Evolutionary conservation across 2,888 invertebrate genomes (phyloP), one percentile per base, ranked within the genome.

Genomic region (Camptogramma bilineatum): DNA sequence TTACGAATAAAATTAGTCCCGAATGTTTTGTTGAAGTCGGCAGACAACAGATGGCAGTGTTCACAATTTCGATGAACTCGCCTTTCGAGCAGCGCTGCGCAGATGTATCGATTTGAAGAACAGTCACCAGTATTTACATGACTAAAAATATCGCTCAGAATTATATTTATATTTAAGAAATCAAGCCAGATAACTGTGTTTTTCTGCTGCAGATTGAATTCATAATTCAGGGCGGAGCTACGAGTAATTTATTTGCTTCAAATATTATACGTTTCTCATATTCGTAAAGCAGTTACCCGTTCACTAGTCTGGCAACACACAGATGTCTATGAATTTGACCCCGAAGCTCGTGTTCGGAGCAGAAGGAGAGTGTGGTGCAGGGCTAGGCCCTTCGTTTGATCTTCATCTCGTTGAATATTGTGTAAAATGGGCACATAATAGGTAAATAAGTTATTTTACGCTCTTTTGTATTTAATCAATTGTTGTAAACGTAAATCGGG

Each of bases 391-490:
- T 90, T 88, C 87, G 86, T 86, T 88, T 88, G 81, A 82, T 90
- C 85, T 90, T 88, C 89, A 86, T 86, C 85, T 83, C 81, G 84
- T 85, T 83, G 80, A 84, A 88, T 83, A 85, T 83, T 82, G 88
- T 87, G 86, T 90, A 93, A 92, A 93, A 93, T 93, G 93, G 92
- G 92, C 88, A 93, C 92, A 86, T 93, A 90, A 91, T 91, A 90
- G 93, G 93, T 93, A 92, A 91, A 86, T 87, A 83, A 78, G 69
- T 76, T 81, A 81, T 83, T 81, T 84, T 68, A 58, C 57, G 59
- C 52, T 68, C 61, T 69, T 56, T 51, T 64, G 4, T 51, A 67
- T 57, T 28, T 66, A 62, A 65, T 67, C 54, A 19, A 61, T 60
- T 55, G 58, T 68, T 52, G 17, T 66, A 64, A 75, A 65, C 44